These are phyloP conservation scores for Strigamia crassipes DNA, from an alignment of 2,888 invertebrate genomes.

Conservation along the genomic window DNA sequence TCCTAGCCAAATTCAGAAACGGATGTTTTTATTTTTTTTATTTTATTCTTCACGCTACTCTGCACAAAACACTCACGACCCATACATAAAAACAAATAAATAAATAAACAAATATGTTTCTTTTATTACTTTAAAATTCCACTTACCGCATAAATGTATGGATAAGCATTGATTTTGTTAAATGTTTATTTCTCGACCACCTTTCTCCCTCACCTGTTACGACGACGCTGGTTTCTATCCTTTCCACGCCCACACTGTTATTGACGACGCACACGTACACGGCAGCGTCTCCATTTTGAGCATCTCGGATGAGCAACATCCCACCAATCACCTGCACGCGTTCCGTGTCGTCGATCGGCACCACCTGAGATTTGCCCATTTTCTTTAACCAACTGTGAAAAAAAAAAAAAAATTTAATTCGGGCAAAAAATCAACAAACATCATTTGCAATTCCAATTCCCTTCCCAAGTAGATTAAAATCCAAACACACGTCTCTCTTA, in stretches of 20 bases:
- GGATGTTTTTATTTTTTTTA: neutral
- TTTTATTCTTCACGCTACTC: neutral
- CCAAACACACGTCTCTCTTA: neutral
- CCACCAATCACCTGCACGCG: constrained; percentile 91
- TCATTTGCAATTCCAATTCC: neutral
- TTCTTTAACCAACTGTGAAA: constrained; percentile 65
- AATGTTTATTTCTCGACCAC: neutral
- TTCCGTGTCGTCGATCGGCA: constrained; percentile 80
- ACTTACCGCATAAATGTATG: neutral
- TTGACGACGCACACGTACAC: constrained; percentile 93
- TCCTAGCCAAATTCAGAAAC: neutral
- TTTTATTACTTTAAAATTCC: neutral
- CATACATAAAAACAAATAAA: neutral
- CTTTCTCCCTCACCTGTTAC: constrained; percentile 68
- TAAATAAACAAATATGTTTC: neutral
- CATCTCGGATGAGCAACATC: constrained; percentile 88
- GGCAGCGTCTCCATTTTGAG: constrained; percentile 91
- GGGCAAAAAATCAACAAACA: neutral
- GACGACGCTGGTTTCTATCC: constrained; percentile 89
- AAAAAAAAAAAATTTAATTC: constrained; percentile 30
- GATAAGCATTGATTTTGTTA: neutral
- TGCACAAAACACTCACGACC: neutral
- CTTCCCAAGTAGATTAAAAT: constrained; percentile 4
- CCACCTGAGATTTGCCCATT: constrained; percentile 61
- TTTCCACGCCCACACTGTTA: constrained; percentile 89